phyloP scores from a whole-genome alignment of 2,797 vertebrate species.

The Threskiornis aethiopicus region DNA sequence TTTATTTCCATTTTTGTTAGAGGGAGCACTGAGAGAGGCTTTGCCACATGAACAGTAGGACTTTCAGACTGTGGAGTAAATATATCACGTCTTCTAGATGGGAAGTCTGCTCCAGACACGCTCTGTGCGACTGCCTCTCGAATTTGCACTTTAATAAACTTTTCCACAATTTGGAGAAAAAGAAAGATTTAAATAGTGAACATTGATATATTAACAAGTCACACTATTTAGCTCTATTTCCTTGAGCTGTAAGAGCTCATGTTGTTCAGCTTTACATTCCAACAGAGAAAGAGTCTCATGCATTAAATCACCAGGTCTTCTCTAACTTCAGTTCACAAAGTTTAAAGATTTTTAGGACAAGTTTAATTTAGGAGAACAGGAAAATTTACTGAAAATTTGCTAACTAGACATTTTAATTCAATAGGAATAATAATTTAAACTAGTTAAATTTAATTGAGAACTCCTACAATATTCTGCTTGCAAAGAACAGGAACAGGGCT shows the following conservation, averaged over 20 bases:
- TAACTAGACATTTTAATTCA: neutral
- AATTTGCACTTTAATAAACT: slow-evolving; percentile 92
- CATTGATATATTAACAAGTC: neutral
- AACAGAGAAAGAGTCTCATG: neutral
- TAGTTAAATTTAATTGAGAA: neutral
- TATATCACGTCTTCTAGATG: slow-evolving; percentile 56
- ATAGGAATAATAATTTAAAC: neutral
- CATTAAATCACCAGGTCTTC: neutral
- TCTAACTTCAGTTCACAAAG: neutral
- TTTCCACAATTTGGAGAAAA: slow-evolving; percentile 34
- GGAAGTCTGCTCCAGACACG: slow-evolving; percentile 56
- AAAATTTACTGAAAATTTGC: neutral
- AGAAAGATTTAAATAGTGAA: neutral
- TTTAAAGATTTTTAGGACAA: neutral
- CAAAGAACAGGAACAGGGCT: neutral
- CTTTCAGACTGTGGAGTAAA: slow-evolving; percentile 74
- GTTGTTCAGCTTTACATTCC: neutral
- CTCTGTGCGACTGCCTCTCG: slow-evolving; percentile 75
- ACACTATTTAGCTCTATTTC: neutral
- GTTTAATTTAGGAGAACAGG: neutral
- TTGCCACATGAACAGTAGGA: slow-evolving; percentile 69
- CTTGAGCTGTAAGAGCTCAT: neutral
- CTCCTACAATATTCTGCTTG: neutral
- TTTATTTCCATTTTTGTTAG: slow-evolving; percentile 81
- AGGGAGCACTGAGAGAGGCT: slow-evolving; percentile 48